phyloP scores from a whole-genome alignment of 2,888 invertebrate species.

The Hedychridium roseum region DNA sequence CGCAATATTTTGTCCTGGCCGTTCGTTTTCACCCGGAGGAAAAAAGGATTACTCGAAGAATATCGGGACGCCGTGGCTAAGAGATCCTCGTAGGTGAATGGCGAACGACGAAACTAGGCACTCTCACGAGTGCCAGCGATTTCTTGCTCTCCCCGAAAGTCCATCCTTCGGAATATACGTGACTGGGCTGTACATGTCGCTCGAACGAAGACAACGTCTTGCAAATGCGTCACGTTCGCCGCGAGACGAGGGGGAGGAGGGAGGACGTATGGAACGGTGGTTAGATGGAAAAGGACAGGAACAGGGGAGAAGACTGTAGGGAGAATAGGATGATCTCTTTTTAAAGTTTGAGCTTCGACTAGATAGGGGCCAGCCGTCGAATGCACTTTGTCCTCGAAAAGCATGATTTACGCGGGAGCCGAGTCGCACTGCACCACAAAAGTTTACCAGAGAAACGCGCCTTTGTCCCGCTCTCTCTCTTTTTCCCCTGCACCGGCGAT shows the following conservation, averaged over 20 bases:
- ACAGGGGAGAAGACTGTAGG: too few species aligned
- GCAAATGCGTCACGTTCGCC: constrained; percentile 17
- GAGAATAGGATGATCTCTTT: constrained; percentile 6
- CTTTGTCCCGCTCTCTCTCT: too few species aligned
- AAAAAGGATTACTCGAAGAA: constrained; percentile 1
- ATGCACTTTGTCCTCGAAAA: constrained; percentile 20
- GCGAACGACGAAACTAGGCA: constrained; percentile 7
- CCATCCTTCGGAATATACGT: constrained; percentile 5
- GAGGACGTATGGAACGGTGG: too few species aligned
- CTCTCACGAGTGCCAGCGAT: constrained; percentile 12
- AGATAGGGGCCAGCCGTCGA: constrained; percentile 1
- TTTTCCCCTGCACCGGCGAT: too few species aligned
- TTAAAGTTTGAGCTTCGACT: constrained; percentile 17
- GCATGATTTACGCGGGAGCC: constrained; percentile 8
- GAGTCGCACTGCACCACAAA: too few species aligned
- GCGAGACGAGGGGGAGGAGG: constrained; percentile 2
- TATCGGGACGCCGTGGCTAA: constrained; percentile 5
- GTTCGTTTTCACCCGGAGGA: too few species aligned
- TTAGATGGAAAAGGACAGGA: too few species aligned
- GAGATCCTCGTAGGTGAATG: constrained; percentile 5
- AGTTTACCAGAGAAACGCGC: too few species aligned
- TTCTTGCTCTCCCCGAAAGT: constrained; percentile 10
- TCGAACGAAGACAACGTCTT: constrained; percentile 10
- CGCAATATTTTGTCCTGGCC: too few species aligned
- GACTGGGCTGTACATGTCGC: constrained; percentile 8